Base-by-base conservation (phyloP, 1,140 invertebrate genomes). In the Metopolophium dirhodum region DNA sequence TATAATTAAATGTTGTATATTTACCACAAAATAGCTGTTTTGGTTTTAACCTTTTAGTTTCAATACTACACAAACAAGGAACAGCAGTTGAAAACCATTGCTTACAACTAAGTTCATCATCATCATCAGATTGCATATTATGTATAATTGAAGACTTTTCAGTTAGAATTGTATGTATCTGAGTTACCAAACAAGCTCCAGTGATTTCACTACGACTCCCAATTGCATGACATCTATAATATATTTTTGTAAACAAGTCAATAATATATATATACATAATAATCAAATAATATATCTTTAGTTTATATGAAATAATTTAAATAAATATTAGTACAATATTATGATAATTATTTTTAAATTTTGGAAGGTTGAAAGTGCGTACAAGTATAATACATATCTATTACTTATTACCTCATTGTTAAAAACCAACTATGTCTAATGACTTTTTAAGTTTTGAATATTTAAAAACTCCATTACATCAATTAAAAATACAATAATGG, bases 11-110 rank as follows among this genome's bases (percentile, higher is more conserved):
- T 68, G 30, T 37, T 37, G 8, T 35, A 47, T 93, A 83, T 7
- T 85, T 85, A 93, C 82, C 91, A 22, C 7, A 83, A 86, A 93
- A 93, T 7, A 93, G 23, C 54, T 93, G 49, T 85, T 93, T 93
- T 37, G 77, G 91, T 57, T 85, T 93, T 83, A 93, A 83, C 11
- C 82, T 8, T n/a, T 54, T 85, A 22, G 35, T 20, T 51, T 85
- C 82, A 54, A 93, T 93, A 85, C 26, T 54, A 85, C 77, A 93
- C 41, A 41, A 37, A 41, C 91, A 93, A 37, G 49, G 9, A 51
- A 30, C 11, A 93, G 77, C 77, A 86, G 20, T 18, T 26, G 41
- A 54, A 85, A 93, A 93, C 68, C 68, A 83, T 93, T 45, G 47
- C 30, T 93, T 93, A 85, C 91, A 93, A 85, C 18, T 83, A 57